Base-by-base conservation (phyloP, 1,140 invertebrate species). In the Drosophila hydei region DNA sequence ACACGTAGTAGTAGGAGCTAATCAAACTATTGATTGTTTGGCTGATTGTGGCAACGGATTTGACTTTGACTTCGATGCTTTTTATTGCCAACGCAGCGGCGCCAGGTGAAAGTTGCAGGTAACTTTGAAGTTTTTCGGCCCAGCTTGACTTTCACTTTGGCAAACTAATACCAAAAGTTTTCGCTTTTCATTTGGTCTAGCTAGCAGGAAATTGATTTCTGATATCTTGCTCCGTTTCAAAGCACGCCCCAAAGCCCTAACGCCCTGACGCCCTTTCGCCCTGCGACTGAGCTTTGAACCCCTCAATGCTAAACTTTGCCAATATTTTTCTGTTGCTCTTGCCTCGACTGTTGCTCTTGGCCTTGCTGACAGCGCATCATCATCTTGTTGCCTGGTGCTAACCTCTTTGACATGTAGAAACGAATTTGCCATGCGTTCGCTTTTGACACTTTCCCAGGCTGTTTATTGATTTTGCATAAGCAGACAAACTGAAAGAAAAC, bases 1-100 rank as follows among this genome's bases (percentile, higher is more conserved):
- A 81, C 83, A 85, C 80, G 83, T 88, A 83, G 83, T 71, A 67
- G 38, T 62, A 62, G 65, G 71, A 77, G 74, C 83, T 85, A 85
- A 85, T 85, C 81, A 88, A 85, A 85, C 81, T 85, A 85, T 85
- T 85, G 81, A 85, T 85, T 87, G 81, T 85, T 85, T 81, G 77
- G 72, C 79, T 76, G 79, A 84, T 84, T 84, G 75, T 72, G 80
- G 79, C 61, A 72, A 56, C 64, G 67, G 79, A 52, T 81, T 75
- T 62, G 68, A 68, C 48, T 77, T 51, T 59, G 54, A 21, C 54
- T 65, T 12, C 25, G 69, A 65, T 58, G 52, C 51, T 73, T 80
- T 77, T 81, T 75, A 77, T 77, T 77, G 74, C 55, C 23, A 60
- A 38, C 36, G 40, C 59, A 70, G 59, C 27, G 36, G 60, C 51